These are phyloP conservation scores for Stictocephala bisonia DNA, from an alignment of 2,888 invertebrate species.

Conservation along the genomic window DNA sequence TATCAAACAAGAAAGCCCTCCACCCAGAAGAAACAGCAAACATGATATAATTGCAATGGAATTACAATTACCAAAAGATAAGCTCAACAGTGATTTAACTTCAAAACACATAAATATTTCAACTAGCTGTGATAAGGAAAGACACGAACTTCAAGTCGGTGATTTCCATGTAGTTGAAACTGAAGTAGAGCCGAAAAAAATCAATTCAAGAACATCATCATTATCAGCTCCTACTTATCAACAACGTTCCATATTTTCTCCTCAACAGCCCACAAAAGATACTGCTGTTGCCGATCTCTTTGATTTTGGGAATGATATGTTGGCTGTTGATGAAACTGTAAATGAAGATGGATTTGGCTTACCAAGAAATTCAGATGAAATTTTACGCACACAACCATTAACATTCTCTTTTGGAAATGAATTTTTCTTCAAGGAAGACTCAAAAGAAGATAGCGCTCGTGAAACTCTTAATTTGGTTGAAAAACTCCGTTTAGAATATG, in stretches of 20 bases:
- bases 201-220: conserved; percentile 56
- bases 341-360: conserved; percentile 74
- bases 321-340: conserved; percentile 71
- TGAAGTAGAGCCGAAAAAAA: conserved; percentile 57
- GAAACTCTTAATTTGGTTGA: conserved; percentile 88
- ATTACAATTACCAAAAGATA: background rate
- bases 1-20: conserved; percentile 11
- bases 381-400: conserved; percentile 61
- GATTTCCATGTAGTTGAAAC: conserved; percentile 47
- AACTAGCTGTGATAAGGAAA: background rate
- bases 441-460: conserved; percentile 83
- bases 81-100: conserved; percentile 12
- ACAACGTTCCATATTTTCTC: conserved; percentile 76
- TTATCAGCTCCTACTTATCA: conserved; percentile 54
- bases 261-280: conserved; percentile 71
- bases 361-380: conserved; percentile 71
- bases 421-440: conserved; percentile 79
- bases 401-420: conserved; percentile 74
- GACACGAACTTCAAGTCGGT: conserved; percentile 31
- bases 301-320: conserved; percentile 72
- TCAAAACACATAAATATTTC: background rate
- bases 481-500: conserved; percentile 77
- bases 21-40: conserved; percentile 7
- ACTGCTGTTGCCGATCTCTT: conserved; percentile 71
- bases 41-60: conserved; percentile 4